Evolutionary conservation across 2,113 vertebrate species (phyloP).

Genomic region (Colossoma macropomum): DNA sequence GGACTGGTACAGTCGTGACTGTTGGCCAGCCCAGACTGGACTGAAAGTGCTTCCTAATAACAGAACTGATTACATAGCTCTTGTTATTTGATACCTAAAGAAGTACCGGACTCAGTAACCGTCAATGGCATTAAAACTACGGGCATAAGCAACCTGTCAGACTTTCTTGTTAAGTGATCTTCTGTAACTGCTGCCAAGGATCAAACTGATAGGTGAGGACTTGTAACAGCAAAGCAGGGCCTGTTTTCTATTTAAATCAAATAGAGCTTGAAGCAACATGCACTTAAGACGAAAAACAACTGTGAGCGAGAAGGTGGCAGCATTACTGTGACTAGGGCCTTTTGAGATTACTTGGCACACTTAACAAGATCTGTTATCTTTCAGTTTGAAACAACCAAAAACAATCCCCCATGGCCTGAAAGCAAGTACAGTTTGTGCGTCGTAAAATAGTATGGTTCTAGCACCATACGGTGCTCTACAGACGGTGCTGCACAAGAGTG

Average conservation of each 20-base stretch:
- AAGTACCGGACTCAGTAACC: not conserved
- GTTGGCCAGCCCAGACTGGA: not conserved
- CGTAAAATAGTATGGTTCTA: not conserved
- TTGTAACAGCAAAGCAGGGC: not conserved
- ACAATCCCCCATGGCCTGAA: too few species aligned
- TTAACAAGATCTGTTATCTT: not conserved
- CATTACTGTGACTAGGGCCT: not conserved
- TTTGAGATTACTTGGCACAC: not conserved
- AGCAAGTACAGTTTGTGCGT: too few species aligned
- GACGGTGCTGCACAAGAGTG: not conserved
- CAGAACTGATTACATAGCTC: not conserved
- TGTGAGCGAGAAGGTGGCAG: slow-evolving; percentile 7
- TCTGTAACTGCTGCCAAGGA: slow-evolving; percentile 24
- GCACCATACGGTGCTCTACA: too few species aligned
- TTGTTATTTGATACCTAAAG: not conserved
- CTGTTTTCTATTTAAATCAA: slow-evolving; percentile 1
- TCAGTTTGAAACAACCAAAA: not conserved
- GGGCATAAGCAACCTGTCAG: not conserved
- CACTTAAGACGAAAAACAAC: slow-evolving; percentile 34
- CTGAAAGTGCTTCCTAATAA: not conserved
- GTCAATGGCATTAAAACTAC: not conserved
- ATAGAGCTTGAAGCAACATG: slow-evolving; percentile 13
- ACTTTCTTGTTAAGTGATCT: not conserved
- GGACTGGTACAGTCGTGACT: slow-evolving; percentile 3
- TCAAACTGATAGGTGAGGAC: slow-evolving; percentile 9